A percentile compares a stretch with the other conserved stretches of the same genome.
Conservation (phyloP, 2,113 vertebrate genomes). For the Centropus unirufus region DNA sequence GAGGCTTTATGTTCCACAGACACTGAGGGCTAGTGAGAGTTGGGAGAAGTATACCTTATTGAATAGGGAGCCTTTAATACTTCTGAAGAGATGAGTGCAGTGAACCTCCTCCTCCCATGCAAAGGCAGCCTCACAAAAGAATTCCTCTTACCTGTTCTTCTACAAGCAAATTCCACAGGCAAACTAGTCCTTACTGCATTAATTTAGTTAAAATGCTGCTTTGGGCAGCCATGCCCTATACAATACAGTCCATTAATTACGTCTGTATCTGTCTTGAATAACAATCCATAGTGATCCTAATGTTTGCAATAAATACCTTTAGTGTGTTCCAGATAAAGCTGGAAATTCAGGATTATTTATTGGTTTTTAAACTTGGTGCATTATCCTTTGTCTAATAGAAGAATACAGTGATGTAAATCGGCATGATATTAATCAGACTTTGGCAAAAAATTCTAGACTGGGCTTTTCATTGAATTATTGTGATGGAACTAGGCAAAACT, state of each 20-base stretch:
- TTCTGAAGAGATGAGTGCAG: neutral
- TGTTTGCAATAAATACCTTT: neutral
- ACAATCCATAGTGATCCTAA: neutral
- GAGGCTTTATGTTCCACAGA: neutral
- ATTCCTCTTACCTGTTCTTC: neutral
- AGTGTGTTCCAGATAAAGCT: neutral
- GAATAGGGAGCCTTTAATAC: neutral
- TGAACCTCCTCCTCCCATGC: neutral
- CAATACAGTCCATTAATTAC: neutral
- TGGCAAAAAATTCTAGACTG: neutral
- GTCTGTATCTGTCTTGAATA: neutral
- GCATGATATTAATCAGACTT: neutral
- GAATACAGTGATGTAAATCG: neutral
- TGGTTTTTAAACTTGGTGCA: neutral
- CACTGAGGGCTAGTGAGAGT: neutral
- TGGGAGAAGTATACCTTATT: neutral
- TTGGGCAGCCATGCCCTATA: neutral
- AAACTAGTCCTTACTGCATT: neutral
- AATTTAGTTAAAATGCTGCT: neutral
- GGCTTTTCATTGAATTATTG: neutral
- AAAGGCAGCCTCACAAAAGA: neutral
- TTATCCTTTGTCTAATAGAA: constrained; percentile 16
- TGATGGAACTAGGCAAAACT: neutral
- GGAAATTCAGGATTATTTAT: neutral
- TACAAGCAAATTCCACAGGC: neutral